Base-by-base conservation (phyloP, 2,797 vertebrate genomes). In the Halcyon chelicuti region DNA sequence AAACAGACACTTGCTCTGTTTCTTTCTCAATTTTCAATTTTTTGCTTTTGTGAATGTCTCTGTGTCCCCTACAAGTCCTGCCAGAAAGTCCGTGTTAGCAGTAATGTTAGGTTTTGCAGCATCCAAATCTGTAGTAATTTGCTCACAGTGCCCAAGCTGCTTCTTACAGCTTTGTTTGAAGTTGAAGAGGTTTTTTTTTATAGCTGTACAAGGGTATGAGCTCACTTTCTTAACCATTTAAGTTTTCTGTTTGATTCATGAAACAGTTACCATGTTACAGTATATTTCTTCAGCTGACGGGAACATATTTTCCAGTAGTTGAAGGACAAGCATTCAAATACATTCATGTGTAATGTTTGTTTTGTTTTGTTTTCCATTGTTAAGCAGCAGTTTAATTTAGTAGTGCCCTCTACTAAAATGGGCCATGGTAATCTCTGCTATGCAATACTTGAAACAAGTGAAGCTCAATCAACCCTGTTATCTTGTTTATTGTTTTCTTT, bases 261-360 rank as follows among this genome's bases (percentile, higher is more conserved):
- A 40, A 85, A 20, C 19, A 4, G 5, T 47, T 82, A 44, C 0
- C 6, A 7, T 42, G 12, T 65, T 65, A 31, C 29, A 54, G 29
- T 54, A 23, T 81, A 51, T 62, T 87, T 82, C 33, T 40, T 74
- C 40, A 37, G 7, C 11, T 74, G 44, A 37, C n/a, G 35, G 35
- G 28, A 73, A 18, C 3, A 5, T 7, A 8, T 23, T 79, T 82
- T 52, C 57, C 37, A 44, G 21, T 28, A 60, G 21, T 20, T 76
- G 74, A 75, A 82, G 54, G 37, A 46, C 11, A 46, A 72, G 8
- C 5, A 14, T 82, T 91, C 35, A 44, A 26, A 82, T 22, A 25
- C 5, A 84, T 8, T 2, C 5, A 13, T 0, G 0, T 86, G 19
- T 49, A 25, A 25, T 31, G 2, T 52, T 20, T 25, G 14, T 60